Conservation (phyloP, 2,797 vertebrate species). For the Artibeus lituratus region DNA sequence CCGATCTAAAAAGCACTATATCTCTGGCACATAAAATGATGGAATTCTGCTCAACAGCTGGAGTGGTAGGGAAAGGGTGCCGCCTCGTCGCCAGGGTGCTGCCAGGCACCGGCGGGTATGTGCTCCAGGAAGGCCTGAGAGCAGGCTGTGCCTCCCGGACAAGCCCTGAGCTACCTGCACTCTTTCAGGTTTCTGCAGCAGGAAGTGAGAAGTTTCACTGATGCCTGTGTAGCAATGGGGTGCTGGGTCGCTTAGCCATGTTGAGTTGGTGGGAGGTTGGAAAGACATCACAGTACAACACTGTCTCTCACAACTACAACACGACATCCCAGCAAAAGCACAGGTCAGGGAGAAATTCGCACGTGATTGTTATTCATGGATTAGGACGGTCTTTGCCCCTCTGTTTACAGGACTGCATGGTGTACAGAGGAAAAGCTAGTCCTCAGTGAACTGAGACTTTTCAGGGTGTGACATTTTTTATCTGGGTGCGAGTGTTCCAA, state of each 20-base stretch:
- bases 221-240: fast-evolving
- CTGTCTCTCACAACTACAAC: neutral
- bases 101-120: fast-evolving
- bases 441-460: neutral
- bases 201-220: neutral
- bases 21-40: neutral
- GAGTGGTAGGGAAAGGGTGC: neutral
- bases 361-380: neutral
- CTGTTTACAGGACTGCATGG: neutral
- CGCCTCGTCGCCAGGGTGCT: neutral
- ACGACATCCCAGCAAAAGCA: neutral
- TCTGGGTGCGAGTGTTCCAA: neutral
- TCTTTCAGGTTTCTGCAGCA: neutral
- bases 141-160: neutral
- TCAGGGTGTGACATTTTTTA: neutral
- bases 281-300: neutral
- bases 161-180: neutral
- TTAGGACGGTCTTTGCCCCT: neutral
- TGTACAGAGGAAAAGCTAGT: neutral
- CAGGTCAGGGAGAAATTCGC: neutral
- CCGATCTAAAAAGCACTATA: neutral
- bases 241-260: neutral
- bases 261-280: neutral
- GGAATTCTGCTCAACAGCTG: neutral
- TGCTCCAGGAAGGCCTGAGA: neutral